Evolutionary conservation across 2,888 invertebrate genomes (phyloP).

Genomic region (Flexamia atlantica): DNA sequence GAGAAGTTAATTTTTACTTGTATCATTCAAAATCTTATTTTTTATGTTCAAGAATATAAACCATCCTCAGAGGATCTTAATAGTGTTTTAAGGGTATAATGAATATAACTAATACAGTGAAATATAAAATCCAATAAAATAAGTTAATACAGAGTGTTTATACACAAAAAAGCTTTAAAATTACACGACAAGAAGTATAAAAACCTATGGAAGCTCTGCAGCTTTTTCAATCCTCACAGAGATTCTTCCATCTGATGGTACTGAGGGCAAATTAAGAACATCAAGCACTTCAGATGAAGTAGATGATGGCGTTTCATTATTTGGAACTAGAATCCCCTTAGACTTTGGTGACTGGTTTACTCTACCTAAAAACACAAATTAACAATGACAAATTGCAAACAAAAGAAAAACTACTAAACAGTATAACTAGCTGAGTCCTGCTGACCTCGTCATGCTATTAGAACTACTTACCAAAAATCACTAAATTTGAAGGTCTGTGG

Average conservation of each 20-base stretch:
- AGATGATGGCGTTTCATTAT: neutral
- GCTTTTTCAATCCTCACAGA: slow-evolving; percentile 7
- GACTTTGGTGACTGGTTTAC: neutral
- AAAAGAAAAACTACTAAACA: no score
- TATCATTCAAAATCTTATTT: no score
- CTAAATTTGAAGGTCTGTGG: no score
- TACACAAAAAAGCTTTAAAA: neutral
- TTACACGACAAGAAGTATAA: neutral
- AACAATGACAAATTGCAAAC: no score
- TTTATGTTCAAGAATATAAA: neutral
- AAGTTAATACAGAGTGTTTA: neutral
- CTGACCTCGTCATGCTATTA: no score
- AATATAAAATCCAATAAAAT: neutral
- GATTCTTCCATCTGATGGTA: neutral
- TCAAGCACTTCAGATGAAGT: neutral
- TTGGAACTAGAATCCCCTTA: neutral
- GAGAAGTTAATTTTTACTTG: no score
- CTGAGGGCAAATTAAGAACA: neutral
- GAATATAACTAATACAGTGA: neutral
- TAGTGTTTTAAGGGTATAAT: no score
- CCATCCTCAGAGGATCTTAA: neutral
- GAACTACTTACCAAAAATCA: no score
- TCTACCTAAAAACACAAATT: neutral
- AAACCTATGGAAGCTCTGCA: neutral
- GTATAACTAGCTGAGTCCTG: no score